Evolutionary conservation across 1,140 invertebrate species (phyloP), one percentile per base, ranked within the genome.

Genomic region (Drosophila takahashii): DNA sequence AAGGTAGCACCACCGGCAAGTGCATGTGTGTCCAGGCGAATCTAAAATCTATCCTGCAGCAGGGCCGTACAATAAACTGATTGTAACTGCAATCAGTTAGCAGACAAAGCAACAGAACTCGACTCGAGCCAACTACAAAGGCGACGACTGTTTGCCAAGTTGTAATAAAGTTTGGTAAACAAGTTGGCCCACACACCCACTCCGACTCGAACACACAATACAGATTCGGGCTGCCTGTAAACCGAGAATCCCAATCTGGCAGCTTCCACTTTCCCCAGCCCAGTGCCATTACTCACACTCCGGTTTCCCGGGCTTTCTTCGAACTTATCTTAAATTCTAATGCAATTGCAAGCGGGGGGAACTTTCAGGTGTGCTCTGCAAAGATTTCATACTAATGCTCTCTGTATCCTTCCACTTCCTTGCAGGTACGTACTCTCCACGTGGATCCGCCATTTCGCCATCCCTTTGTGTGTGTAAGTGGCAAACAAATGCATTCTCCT

Each of bases 141-240:
- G 83, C 83, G 83, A 87, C 70, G 83, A 86, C 83, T 86, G 83
- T 86, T 86, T 86, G 83, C 83, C 79, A 89, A 89, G 66, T 87
- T 89, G 84, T 87, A 87, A 87, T 87, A 87, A 87, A 87, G 84
- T 87, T 87, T 89, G 70, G 84, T 87, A 87, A 87, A 89, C 83
- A 87, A 79, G 76, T 84, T 65, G 41, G 32, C 54, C 10, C 61
- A 62, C 66, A 64, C 56, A 77, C 61, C 51, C 57, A 22, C 4
- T 11, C 48, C 5, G 15, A 48, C 29, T 53, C 36, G 44, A 37
- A 26, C 52, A 27, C 37, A 66, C 54, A 76, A 48, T 41, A 69
- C 41, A 18, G 48, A 3, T 18, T 58, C 18, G 29, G 27, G 32
- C 39, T n/a, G 32, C 64, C 50, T 56, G 66, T 45, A 69, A 70